Conservation (phyloP, 2,797 vertebrate genomes). For the Neosilurus mollespiculum region DNA sequence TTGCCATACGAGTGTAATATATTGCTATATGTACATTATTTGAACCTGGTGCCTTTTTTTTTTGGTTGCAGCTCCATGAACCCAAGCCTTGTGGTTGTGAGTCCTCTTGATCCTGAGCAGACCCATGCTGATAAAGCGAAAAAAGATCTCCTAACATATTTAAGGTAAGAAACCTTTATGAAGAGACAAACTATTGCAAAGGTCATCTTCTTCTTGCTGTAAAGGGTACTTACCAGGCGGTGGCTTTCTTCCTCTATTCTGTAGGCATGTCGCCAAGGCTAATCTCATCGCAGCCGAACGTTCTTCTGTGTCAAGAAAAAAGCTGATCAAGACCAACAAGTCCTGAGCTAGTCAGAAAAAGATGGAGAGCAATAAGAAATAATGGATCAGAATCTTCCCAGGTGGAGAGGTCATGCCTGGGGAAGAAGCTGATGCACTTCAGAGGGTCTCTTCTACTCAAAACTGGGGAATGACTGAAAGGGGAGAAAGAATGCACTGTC, state of each 20-base stretch:
- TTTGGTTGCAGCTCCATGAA: constrained; percentile 63
- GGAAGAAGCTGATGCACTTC: background rate
- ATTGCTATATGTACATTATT: background rate
- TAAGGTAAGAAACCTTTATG: constrained; percentile 64
- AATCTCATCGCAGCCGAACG: constrained; percentile 49
- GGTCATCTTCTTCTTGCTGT: too few species aligned
- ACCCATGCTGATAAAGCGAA: constrained; percentile 9
- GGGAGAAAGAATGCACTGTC: background rate
- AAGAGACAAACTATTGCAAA: background rate
- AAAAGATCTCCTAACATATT: constrained; percentile 53
- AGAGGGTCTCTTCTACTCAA: background rate
- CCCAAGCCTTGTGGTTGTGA: constrained; percentile 9
- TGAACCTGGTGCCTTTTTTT: constrained; percentile 29
- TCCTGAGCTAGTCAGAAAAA: constrained; percentile 47
- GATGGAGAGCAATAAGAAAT: constrained; percentile 14
- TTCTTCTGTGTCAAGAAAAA: constrained; percentile 44
- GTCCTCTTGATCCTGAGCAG: background rate
- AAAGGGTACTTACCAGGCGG: background rate
- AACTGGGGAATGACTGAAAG: constrained; percentile 4
- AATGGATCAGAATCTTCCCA: constrained; percentile 38
- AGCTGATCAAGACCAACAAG: constrained; percentile 15
- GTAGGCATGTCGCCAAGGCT: constrained; percentile 62
- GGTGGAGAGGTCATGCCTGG: background rate
- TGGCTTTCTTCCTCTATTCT: constrained; percentile 25
- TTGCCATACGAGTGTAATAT: background rate